Evolutionary conservation across 2,888 invertebrate genomes (phyloP).

Genomic region (Argyresthia goedartella): DNA sequence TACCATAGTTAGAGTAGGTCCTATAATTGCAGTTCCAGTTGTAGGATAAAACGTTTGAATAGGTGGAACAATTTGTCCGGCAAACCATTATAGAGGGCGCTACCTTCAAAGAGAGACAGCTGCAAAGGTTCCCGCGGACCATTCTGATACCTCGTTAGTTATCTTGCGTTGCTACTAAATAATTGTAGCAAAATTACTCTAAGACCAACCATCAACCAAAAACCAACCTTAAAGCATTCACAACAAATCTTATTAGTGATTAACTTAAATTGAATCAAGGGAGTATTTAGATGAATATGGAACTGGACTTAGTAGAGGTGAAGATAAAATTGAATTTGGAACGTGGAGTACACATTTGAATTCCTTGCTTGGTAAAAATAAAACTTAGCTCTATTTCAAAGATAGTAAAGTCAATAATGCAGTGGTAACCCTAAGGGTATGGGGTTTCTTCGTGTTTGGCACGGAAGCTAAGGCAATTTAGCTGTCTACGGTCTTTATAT

Average conservation of each 20-base stretch:
- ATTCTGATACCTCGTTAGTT: constrained; percentile 62
- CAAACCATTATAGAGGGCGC: constrained; percentile 35
- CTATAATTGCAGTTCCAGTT: constrained; percentile 45
- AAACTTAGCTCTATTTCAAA: constrained; percentile 16
- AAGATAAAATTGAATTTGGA: constrained; percentile 4
- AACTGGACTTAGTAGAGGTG: neutral
- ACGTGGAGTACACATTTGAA: neutral
- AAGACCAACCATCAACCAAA: neutral
- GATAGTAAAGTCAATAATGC: constrained; percentile 18
- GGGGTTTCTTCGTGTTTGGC: constrained; percentile 15
- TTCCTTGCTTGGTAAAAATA: constrained; percentile 7
- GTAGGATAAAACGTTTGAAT: constrained; percentile 47
- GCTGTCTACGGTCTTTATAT: constrained; percentile 45
- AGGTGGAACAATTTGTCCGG: constrained; percentile 59
- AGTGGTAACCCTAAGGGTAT: neutral
- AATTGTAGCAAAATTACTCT: constrained; percentile 46
- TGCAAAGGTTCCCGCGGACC: constrained; percentile 49
- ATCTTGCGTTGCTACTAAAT: constrained; percentile 52
- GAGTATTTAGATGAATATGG: neutral
- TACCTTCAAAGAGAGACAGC: constrained; percentile 42
- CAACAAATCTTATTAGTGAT: neutral
- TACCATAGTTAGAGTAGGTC: constrained; percentile 45
- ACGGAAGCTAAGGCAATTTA: constrained; percentile 51
- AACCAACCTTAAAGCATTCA: neutral
- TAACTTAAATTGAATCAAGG: neutral